These are phyloP conservation scores for Nixonia krombeini DNA, from an alignment of 1,140 invertebrate genomes.

Conservation along the genomic window DNA sequence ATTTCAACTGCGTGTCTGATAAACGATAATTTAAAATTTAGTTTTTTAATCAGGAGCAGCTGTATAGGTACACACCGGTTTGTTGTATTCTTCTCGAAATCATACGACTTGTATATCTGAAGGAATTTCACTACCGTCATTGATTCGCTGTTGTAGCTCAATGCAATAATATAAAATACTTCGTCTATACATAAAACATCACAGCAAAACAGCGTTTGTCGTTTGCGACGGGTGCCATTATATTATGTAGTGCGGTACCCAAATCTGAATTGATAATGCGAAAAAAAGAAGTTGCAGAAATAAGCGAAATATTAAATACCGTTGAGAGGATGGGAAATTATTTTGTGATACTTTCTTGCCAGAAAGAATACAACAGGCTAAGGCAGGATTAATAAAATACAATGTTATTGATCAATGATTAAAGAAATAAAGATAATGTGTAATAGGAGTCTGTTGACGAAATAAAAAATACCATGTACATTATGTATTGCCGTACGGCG, in stretches of 20 bases:
- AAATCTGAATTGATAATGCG: constrained; percentile 34
- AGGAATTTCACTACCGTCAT: constrained; percentile 47
- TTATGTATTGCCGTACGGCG: constrained; percentile 63
- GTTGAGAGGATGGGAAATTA: constrained; percentile 70
- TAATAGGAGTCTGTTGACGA: constrained; percentile 69
- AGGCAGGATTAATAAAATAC: constrained; percentile 64
- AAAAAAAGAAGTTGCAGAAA: constrained; percentile 40
- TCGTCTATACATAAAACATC: constrained; percentile 49
- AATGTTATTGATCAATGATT: constrained; percentile 68
- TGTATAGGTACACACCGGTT: constrained; percentile 59
- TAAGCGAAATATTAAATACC: constrained; percentile 65
- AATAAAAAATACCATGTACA: constrained; percentile 68
- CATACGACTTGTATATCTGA: constrained; percentile 49
- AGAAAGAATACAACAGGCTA: constrained; percentile 71
- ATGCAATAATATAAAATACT: constrained; percentile 53
- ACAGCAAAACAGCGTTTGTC: constrained; percentile 14
- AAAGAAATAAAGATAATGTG: constrained; percentile 68
- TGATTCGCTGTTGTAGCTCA: constrained; percentile 52
- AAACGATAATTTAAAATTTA: constrained; percentile 46
- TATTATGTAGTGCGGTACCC: constrained; percentile 36
- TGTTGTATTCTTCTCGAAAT: constrained; percentile 69
- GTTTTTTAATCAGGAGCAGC: constrained; percentile 54
- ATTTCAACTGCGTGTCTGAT: constrained; percentile 50
- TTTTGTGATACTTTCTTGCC: constrained; percentile 73
- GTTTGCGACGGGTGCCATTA: constrained; percentile 12